Evolutionary conservation across 2,113 vertebrate genomes (phyloP).

Genomic region (Cyprinodon variegatus): DNA sequence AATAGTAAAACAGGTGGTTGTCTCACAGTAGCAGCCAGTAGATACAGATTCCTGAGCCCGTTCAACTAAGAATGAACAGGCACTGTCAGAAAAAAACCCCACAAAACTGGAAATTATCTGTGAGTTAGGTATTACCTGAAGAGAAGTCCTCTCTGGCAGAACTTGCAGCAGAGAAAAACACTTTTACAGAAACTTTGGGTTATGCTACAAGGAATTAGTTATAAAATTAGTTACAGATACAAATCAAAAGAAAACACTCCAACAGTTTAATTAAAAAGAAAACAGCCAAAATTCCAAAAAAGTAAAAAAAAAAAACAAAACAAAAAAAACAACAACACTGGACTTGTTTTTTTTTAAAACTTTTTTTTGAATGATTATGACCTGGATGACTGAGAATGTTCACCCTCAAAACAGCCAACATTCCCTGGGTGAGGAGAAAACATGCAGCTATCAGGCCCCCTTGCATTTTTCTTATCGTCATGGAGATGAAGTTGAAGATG

Average conservation of each 20-base stretch:
- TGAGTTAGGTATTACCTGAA: neutral
- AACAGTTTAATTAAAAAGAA: neutral
- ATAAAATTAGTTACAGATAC: neutral
- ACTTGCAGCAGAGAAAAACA: neutral
- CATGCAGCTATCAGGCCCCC: too few relatives aligned
- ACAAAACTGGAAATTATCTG: neutral
- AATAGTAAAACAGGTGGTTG: neutral
- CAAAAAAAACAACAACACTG: too few relatives aligned
- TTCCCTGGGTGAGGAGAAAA: too few relatives aligned
- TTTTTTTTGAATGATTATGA: too few relatives aligned
- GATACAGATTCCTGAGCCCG: neutral
- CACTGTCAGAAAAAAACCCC: slow-evolving; percentile 5
- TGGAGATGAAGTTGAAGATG: too few relatives aligned
- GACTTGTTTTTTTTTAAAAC: too few relatives aligned
- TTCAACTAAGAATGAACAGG: neutral
- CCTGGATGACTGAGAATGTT: too few relatives aligned
- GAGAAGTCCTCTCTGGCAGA: neutral
- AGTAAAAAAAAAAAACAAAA: too few relatives aligned
- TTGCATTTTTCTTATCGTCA: too few relatives aligned
- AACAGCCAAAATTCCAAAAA: too few relatives aligned
- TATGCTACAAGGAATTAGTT: neutral
- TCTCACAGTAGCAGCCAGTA: neutral
- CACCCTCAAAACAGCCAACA: too few relatives aligned
- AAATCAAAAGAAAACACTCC: neutral
- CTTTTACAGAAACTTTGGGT: neutral